Evolutionary conservation across 2,113 vertebrate genomes (phyloP).

Genomic region (Neomonachus schauinslandi): DNA sequence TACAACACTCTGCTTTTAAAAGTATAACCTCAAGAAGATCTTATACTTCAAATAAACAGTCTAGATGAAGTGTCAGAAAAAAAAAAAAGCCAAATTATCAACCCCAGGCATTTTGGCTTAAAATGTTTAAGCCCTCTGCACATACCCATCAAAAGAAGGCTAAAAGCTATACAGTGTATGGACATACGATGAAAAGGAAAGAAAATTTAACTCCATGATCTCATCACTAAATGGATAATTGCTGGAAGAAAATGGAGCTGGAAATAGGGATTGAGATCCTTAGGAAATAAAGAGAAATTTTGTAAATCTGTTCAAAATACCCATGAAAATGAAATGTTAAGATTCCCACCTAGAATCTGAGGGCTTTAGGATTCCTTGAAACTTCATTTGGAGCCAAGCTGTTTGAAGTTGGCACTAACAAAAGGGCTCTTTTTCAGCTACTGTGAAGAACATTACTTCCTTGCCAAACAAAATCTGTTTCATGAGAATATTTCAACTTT

Average conservation of each 20-base stretch:
- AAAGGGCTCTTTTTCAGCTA: constrained; percentile 34
- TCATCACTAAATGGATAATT: background rate
- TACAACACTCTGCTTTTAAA: constrained; percentile 47
- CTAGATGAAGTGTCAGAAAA: background rate
- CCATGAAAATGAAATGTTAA: background rate
- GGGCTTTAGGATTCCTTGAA: constrained; percentile 49
- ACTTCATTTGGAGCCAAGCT: constrained; percentile 33
- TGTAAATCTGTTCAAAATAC: constrained; percentile 26
- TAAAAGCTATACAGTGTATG: background rate
- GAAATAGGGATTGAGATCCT: background rate
- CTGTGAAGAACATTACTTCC: background rate
- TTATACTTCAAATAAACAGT: constrained; percentile 19
- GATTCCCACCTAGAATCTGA: background rate
- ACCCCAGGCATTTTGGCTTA: background rate
- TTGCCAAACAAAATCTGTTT: constrained; percentile 39
- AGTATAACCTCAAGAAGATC: constrained; percentile 15
- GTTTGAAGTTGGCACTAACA: constrained; percentile 25
- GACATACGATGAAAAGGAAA: background rate
- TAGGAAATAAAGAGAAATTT: constrained; percentile 23
- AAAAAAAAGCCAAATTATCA: background rate
- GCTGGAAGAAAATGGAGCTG: background rate
- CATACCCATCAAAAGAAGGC: background rate
- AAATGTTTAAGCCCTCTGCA: background rate
- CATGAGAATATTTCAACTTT: background rate
- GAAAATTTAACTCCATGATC: constrained; percentile 7